Evolutionary conservation across 2,113 vertebrate genomes (phyloP).

Genomic region (Bubo blakistoni): DNA sequence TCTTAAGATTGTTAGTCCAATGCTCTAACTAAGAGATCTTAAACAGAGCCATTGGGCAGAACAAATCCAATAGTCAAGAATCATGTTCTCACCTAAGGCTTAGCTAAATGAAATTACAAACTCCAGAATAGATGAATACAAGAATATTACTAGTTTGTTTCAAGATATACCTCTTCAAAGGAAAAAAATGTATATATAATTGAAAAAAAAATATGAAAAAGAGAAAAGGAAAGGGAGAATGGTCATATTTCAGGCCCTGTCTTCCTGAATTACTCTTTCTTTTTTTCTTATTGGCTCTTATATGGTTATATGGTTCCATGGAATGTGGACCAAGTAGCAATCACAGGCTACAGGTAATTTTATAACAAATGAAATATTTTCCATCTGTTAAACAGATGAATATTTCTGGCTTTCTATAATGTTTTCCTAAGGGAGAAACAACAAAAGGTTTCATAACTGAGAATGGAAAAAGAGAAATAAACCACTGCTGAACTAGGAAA

Average conservation of each 20-base stretch:
- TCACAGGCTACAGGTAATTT: constrained; percentile 12
- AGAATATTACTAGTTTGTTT: not conserved
- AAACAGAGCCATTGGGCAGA: not conserved
- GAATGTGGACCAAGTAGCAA: not conserved
- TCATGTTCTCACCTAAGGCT: not conserved
- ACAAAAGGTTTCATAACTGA: constrained; percentile 25
- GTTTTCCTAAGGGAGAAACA: constrained; percentile 17
- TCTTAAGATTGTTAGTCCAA: not conserved
- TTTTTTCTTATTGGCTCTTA: not conserved
- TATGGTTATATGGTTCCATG: not conserved
- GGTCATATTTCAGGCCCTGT: not conserved
- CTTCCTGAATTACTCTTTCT: not conserved
- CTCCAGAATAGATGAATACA: not conserved
- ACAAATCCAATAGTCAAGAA: not conserved
- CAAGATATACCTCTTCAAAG: not conserved
- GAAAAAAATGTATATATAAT: not conserved
- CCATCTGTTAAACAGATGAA: constrained; percentile 9
- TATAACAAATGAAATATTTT: constrained; percentile 18
- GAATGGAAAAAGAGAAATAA: constrained; percentile 25
- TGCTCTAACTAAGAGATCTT: not conserved
- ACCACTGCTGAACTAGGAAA: constrained; percentile 1
- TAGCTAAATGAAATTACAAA: not conserved
- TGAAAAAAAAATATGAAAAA: no score
- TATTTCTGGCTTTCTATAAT: constrained; percentile 8
- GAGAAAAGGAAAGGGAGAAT: not conserved